A percentile compares a stretch with the other conserved stretches of the same genome.
These are phyloP conservation scores for Microcebus jonahi DNA, from an alignment of 2,113 vertebrate genomes.

Conservation along the genomic window DNA sequence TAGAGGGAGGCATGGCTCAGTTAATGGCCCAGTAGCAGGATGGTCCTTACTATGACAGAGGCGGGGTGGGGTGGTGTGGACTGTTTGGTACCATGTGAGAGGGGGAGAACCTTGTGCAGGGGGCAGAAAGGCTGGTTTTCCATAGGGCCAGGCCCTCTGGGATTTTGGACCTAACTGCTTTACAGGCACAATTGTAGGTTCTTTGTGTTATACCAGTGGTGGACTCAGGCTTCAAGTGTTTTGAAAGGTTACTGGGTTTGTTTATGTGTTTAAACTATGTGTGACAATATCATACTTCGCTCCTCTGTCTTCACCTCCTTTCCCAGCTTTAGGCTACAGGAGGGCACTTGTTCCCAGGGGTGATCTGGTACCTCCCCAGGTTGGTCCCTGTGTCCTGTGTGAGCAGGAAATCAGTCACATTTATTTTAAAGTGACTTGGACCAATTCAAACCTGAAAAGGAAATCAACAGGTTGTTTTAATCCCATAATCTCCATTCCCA, in stretches of 20 bases:
- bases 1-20: background rate
- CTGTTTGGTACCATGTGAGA: too few relatives aligned
- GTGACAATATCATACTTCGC: background rate
- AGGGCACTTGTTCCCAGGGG: background rate
- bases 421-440: background rate
- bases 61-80: rapidly evolving
- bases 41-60: background rate
- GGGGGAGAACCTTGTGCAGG: too few relatives aligned
- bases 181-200: background rate
- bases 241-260: background rate
- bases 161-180: background rate
- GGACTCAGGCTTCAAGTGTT: background rate
- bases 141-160: too few relatives aligned
- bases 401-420: background rate
- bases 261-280: background rate
- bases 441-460: background rate
- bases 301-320: background rate
- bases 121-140: background rate
- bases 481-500: background rate
- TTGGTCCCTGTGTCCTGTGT: background rate
- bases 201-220: background rate
- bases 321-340: background rate
- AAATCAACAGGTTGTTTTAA: background rate
- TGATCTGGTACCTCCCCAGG: background rate
- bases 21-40: background rate